phyloP scores from a whole-genome alignment of 1,140 invertebrate species.

The Danaus plexippus region DNA sequence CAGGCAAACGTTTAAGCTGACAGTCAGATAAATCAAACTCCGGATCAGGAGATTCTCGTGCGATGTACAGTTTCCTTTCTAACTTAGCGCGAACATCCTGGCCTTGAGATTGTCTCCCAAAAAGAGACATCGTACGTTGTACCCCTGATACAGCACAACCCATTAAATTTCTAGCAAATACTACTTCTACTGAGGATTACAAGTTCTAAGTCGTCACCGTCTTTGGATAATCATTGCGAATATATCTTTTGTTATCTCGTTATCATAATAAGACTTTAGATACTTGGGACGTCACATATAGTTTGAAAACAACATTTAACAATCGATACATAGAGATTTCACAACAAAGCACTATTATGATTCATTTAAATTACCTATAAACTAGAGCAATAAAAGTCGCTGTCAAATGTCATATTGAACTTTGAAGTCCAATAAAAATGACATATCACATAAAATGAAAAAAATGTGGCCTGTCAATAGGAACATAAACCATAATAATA shows the following conservation, averaged over 20 bases:
- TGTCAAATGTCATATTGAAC: no score
- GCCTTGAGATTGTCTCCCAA: slow-evolving; percentile 40
- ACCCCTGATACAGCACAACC: slow-evolving; percentile 63
- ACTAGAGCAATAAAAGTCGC: no score
- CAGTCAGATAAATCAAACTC: slow-evolving; percentile 84
- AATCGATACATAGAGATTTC: no score
- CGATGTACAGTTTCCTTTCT: slow-evolving; percentile 82
- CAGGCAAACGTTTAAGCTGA: slow-evolving; percentile 77
- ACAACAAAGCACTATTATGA: no score
- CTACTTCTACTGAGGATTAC: slow-evolving; percentile 8
- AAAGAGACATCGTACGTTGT: slow-evolving; percentile 58
- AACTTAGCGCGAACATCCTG: slow-evolving; percentile 75
- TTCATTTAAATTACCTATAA: no score
- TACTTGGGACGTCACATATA: no score
- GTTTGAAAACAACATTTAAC: no score
- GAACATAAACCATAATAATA: no score
- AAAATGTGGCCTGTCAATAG: no score
- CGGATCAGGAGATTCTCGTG: slow-evolving; percentile 82
- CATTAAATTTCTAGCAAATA: slow-evolving; percentile 41
- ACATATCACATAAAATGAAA: no score
- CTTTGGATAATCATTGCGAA: slow-evolving; percentile 17
- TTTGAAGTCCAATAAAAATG: no score
- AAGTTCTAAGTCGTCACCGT: slow-evolving; percentile 30
- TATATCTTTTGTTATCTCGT: slow-evolving; percentile 8
- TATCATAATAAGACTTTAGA: slow-evolving; percentile 4